Base-by-base conservation (phyloP, 2,797 vertebrate genomes). In the Gallinago stenura region DNA sequence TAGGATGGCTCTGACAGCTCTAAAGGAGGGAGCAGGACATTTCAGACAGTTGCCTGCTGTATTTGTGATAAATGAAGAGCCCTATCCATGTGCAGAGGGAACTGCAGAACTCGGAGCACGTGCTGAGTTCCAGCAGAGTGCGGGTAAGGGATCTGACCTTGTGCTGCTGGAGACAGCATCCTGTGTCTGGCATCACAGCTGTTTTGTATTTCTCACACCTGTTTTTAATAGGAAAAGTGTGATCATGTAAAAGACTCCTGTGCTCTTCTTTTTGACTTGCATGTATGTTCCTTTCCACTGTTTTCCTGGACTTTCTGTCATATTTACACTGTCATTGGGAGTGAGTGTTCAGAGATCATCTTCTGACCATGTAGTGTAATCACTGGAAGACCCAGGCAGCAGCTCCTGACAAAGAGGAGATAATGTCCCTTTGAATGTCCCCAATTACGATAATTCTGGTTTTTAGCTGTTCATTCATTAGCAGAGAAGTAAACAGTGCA, bases 391-490 rank as follows among this genome's bases (percentile, higher is more conserved):
- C n/a, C 65, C 50, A 21, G 66, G 94, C 87, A 78, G 80, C 88
- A 93, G 70, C 70, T 87, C 33, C 22, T 77, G 73, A 87, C 80
- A 83, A 66, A 84, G 88, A 61, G 53, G 51, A 93, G 64, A 83
- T 90, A 83, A 91, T 71, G 80, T 77, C 92, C 70, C 69, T 95
- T 95, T 96, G 94, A 90, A 73, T 81, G 77, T 89, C 83, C 69
- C 72, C 76, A 73, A 4, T 91, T 91, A 92, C 70, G 80, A 82
- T 94, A 93, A 95, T 94, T 91, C 83, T 95, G 83, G 0, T 93
- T 95, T 92, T 90, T n/a, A 76, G 73, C 85, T 93, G 71, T 90
- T 97, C 92, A 97, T 97, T 97, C 94, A 95, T 94, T 91, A 96
- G 81, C 61, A 91, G 85, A 68, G 83, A 93, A 92, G 83, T 94